phyloP scores from a whole-genome alignment of 2,888 invertebrate genomes.

The Acanthosoma haemorrhoidale region DNA sequence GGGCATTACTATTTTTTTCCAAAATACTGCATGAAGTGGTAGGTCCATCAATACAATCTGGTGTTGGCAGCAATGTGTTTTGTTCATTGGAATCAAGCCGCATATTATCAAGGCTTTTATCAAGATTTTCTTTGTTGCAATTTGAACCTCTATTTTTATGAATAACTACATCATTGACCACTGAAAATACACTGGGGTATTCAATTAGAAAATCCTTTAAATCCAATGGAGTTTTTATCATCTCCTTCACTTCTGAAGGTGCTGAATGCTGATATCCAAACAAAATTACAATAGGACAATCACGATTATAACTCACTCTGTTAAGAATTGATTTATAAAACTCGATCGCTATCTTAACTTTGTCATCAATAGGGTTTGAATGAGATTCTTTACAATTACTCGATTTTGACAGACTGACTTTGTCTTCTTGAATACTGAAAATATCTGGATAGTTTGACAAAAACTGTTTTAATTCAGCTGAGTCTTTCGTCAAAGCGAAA shows the following conservation, averaged over 20 bases:
- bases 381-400: background rate
- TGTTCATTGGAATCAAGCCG: too few relatives aligned
- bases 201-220: background rate
- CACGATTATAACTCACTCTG: background rate
- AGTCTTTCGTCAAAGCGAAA: background rate
- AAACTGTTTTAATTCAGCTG: background rate
- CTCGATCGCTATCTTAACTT: background rate
- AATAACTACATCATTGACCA: background rate
- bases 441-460: conserved; percentile 3
- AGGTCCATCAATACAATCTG: too few relatives aligned
- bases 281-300: background rate
- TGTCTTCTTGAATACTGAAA: background rate
- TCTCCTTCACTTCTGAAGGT: background rate
- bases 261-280: background rate
- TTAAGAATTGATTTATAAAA: background rate
- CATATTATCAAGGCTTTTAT: too few relatives aligned
- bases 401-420: background rate
- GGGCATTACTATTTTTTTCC: too few relatives aligned
- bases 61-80: too few relatives aligned
- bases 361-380: background rate
- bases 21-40: too few relatives aligned
- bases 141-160: background rate
- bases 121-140: too few relatives aligned
- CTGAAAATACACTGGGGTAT: background rate
- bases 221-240: conserved; percentile 1